Evolutionary conservation across 1,140 invertebrate genomes (phyloP).

Genomic region (Drosophila athabasca): DNA sequence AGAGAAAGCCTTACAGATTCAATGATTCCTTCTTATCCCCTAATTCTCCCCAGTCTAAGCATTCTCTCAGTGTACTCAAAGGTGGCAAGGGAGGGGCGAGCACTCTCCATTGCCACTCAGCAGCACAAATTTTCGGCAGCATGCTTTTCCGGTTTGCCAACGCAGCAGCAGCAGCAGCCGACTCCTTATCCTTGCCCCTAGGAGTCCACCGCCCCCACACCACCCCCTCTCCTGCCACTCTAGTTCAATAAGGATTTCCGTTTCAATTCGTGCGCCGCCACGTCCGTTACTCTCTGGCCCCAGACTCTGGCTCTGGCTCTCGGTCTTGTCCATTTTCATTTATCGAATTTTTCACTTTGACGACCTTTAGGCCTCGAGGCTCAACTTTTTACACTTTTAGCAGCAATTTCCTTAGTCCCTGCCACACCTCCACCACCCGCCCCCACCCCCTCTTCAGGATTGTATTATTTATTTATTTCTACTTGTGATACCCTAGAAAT

Average conservation of each 20-base stretch:
- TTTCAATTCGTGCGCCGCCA: constrained; percentile 78
- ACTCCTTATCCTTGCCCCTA: constrained; percentile 1
- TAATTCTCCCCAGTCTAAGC: background rate
- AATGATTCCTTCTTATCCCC: background rate
- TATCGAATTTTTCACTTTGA: constrained; percentile 81
- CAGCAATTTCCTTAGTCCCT: constrained; percentile 49
- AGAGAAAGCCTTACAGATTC: background rate
- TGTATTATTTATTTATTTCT: constrained; percentile 54
- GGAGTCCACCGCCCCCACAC: constrained; percentile 3
- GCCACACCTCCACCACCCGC: background rate
- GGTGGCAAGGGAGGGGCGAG: constrained; percentile 12
- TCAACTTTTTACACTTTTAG: constrained; percentile 79
- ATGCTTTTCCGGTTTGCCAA: constrained; percentile 75
- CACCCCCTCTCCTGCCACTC: constrained; percentile 38
- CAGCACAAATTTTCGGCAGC: constrained; percentile 74
- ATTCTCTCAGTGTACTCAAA: constrained; percentile 5
- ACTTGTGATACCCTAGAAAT: constrained; percentile 9
- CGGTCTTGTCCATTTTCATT: constrained; percentile 68
- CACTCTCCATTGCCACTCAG: constrained; percentile 70
- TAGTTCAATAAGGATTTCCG: constrained; percentile 82
- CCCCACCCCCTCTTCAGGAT: constrained; percentile 7
- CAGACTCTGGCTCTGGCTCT: background rate
- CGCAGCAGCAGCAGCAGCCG: constrained; percentile 46
- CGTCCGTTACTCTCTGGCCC: constrained; percentile 9
- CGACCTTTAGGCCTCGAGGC: constrained; percentile 69